These are phyloP conservation scores for Allenopithecus nigroviridis DNA, from an alignment of 2,797 vertebrate genomes.

Conservation along the genomic window DNA sequence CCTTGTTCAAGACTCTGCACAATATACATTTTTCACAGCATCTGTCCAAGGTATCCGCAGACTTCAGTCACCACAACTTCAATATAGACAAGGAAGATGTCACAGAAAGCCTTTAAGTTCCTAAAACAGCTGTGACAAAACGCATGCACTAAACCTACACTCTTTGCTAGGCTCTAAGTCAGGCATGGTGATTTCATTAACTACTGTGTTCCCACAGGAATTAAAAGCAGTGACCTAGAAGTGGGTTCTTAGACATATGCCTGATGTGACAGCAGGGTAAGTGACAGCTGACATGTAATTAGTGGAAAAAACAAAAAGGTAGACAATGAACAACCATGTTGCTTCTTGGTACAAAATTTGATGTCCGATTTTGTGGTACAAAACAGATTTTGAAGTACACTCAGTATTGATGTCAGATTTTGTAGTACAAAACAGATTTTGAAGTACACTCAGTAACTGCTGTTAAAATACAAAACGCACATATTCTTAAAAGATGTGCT, in stretches of 20 bases:
- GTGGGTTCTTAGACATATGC: slow-evolving; percentile 13
- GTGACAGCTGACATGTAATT: slow-evolving; percentile 50
- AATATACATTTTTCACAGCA: neutral
- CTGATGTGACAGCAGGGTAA: slow-evolving; percentile 52
- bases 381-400: neutral
- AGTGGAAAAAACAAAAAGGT: neutral
- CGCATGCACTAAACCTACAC: neutral
- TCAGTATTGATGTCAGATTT: no score
- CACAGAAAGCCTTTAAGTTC: neutral
- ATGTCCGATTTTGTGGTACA: no score
- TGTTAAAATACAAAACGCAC: neutral
- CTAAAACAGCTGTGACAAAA: slow-evolving; percentile 44
- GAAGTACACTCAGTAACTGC: neutral
- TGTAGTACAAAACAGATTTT: slow-evolving; percentile 15
- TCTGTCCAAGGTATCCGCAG: neutral
- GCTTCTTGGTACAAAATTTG: neutral
- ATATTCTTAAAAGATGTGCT: neutral
- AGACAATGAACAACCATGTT: neutral
- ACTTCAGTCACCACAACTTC: neutral
- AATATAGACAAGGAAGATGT: neutral
- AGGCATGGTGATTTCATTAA: slow-evolving; percentile 68
- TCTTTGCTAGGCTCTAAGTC: neutral
- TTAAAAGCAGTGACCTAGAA: slow-evolving; percentile 67
- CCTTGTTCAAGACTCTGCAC: neutral
- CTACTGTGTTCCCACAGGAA: slow-evolving; percentile 48